phyloP scores from a whole-genome alignment of 2,113 vertebrate genomes.

The Xenopus borealis region DNA sequence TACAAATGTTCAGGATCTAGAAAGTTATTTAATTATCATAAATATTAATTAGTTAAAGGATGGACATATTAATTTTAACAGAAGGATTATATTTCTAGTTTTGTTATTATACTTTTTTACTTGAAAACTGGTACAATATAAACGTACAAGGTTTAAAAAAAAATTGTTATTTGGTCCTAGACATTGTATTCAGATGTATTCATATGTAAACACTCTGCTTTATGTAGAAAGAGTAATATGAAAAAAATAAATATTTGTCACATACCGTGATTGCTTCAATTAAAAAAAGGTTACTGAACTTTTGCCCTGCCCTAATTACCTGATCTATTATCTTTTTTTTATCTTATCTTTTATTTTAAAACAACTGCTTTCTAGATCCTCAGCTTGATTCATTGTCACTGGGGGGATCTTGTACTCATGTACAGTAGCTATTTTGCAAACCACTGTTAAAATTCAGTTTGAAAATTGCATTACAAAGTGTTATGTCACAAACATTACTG shows the following conservation, averaged over 20 bases:
- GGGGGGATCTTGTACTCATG: constrained; percentile 56
- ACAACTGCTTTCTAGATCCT: constrained; percentile 71
- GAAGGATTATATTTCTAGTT: too few relatives aligned
- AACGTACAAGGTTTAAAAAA: too few relatives aligned
- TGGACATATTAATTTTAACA: too few relatives aligned
- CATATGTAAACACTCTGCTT: too few relatives aligned
- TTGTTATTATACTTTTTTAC: too few relatives aligned
- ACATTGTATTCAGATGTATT: too few relatives aligned
- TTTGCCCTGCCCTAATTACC: constrained; percentile 67
- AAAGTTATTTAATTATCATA: too few relatives aligned
- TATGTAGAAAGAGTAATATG: constrained; percentile 52
- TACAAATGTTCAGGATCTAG: too few relatives aligned
- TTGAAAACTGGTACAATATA: too few relatives aligned
- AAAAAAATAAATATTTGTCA: constrained; percentile 65
- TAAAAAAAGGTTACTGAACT: constrained; percentile 63
- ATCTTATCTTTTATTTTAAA: constrained; percentile 65
- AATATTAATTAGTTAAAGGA: too few relatives aligned
- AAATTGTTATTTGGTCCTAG: too few relatives aligned
- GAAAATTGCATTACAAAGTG: constrained; percentile 19
- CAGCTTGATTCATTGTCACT: constrained; percentile 59
- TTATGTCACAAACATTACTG: constrained; percentile 34
- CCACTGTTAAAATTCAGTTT: constrained; percentile 22
- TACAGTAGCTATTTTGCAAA: constrained; percentile 54
- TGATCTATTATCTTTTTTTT: constrained; percentile 65
- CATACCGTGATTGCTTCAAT: constrained; percentile 64